These are phyloP conservation scores for Anagrus nilaparvatae DNA, from an alignment of 1,140 invertebrate species.

Conservation along the genomic window DNA sequence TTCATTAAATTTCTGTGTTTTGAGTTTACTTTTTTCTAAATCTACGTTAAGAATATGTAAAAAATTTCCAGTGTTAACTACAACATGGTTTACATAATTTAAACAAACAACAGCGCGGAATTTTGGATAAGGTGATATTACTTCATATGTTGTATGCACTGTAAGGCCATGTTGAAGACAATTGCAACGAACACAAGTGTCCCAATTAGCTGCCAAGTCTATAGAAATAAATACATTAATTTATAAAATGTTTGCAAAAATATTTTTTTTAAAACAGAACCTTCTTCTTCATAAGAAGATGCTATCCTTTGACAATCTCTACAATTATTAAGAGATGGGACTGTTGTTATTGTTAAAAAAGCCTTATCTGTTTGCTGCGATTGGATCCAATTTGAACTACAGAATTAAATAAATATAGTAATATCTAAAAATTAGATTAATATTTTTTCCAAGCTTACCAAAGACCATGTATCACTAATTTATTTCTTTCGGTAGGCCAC, in stretches of 20 bases:
- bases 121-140: slow-evolving; percentile 55
- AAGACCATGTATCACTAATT: slow-evolving; percentile 57
- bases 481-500: slow-evolving; percentile 55
- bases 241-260: slow-evolving; percentile 3
- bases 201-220: slow-evolving; percentile 51
- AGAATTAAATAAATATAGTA: slow-evolving; percentile 10
- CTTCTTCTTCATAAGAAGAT: slow-evolving; percentile 50
- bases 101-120: slow-evolving; percentile 52
- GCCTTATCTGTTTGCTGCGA: slow-evolving; percentile 43
- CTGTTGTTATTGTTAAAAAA: slow-evolving; percentile 45
- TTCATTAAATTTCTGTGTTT: slow-evolving; percentile 24
- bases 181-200: slow-evolving; percentile 45
- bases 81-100: slow-evolving; percentile 52
- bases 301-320: slow-evolving; percentile 48
- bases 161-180: slow-evolving; percentile 59
- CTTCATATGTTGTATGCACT: slow-evolving; percentile 58
- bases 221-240: slow-evolving; percentile 14
- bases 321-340: slow-evolving; percentile 52
- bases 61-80: slow-evolving; percentile 64
- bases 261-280: slow-evolving; percentile 25
- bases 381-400: slow-evolving; percentile 27
- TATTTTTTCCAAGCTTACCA: slow-evolving; percentile 38
- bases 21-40: slow-evolving; percentile 33
- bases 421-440: slow-evolving; percentile 1
- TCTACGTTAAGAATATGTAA: slow-evolving; percentile 52